Base-by-base conservation (phyloP, 1,140 invertebrate genomes). In the Drosophila lowei region DNA sequence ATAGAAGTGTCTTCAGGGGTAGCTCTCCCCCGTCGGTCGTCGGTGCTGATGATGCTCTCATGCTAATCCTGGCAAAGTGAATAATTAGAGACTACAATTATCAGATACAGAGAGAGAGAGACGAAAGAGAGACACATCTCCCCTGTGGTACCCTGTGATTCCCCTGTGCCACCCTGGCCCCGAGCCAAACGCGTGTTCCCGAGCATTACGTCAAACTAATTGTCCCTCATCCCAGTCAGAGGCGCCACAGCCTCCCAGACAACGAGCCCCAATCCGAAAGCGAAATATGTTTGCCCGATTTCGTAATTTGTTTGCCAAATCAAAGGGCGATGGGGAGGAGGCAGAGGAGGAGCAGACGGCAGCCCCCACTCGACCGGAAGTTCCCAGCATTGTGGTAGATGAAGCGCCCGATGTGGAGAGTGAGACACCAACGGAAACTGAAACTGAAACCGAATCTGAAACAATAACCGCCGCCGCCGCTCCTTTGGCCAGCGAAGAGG, bases 261-360 rank as follows among this genome's bases (percentile, higher is more conserved):
- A 43, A 15, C 9, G 13, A 15, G 48, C 13, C 43, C 21, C 23
- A 34, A 55, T 21, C 34, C 16, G 21, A 25, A 46, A 2, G 18
- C 23, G 4, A 23, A 72, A 76, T 72, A 90, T 90, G 89, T 90
- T 90, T 73, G 67, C 89, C 56, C 71, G 89, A 83, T 90, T 90
- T 89, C 89, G 89, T 41, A 90, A 90, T 78, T 63, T 90, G 48
- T 90, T 90, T 78, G 85, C 75, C 57, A 90, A 89, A 75, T 61
- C 80, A 7, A 90, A 86, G 62, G 63, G 65, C 9, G 77, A 81
- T 0, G 80, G 70, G 2, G 72, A 50, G 3, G 54, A 30, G 21
- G 42, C 25, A 1, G 54, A 30, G 30, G 34, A 43, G 18, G 30
- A 53, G 15, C 3, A 58, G 41, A 15, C 8, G 44, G 43, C 38